Evolutionary conservation across 2,888 invertebrate species (phyloP), one percentile per base, ranked within the genome.

Genomic region (Iphiclides podalirius): DNA sequence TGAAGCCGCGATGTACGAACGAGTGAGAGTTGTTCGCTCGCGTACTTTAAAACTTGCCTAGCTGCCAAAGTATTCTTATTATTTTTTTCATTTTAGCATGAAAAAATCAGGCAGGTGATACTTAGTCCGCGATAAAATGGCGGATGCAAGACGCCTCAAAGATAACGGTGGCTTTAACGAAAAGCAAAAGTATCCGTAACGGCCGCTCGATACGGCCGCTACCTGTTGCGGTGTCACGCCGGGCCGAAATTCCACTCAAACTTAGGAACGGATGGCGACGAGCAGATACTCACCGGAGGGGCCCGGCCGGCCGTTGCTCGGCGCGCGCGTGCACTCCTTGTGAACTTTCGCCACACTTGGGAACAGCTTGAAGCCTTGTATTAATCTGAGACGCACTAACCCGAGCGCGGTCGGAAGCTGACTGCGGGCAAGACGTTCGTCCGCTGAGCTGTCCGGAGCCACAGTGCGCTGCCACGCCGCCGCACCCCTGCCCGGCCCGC

Each of bases 181-280:
- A 31, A 38, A 20, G 6, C 23, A 13, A 41, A 48, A 37, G 36
- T 37, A 2, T 26, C 35, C 35, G 40, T 15, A 47, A n/a, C 13
- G 47, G 41, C 20, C 78, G 79, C 75, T 81, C 81, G 73, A 81
- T 82, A 83, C 64, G 64, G 63, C 55, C 66, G 13, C 70, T 75
- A 81, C 81, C 80, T 81, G 81, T 82, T 82, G 82, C 80, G 75
- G 66, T 72, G 71, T 67, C 75, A 72, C 72, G 70, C 69, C 66
- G 62, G 67, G 64, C 65, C 58, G 59, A 55, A 58, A 58, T 59
- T 53, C 53, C 55, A 57, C 66, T 64, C 62, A 79, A 83, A 80
- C 72, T 83, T 80, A n/a, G n/a, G n/a, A n/a, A n/a, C n/a, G n/a
- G n/a, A n/a, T n/a, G 80, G 75, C 71, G 72, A 71, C 76, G 76